These are phyloP conservation scores for Petrolisthes cinctipes DNA, from an alignment of 2,888 invertebrate species.

Conservation along the genomic window DNA sequence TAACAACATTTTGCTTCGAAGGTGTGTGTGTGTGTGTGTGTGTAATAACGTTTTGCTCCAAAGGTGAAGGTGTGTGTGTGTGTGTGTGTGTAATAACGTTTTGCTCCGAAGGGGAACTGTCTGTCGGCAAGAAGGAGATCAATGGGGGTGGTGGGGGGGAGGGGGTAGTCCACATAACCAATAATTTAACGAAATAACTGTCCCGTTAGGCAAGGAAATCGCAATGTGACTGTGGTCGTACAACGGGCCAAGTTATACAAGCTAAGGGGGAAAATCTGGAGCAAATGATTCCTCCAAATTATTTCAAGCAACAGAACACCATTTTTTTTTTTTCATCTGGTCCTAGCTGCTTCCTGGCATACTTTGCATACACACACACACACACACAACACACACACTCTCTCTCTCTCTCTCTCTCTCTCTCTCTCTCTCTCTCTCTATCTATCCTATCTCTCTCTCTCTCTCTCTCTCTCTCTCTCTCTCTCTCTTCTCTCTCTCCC, in stretches of 20 bases:
- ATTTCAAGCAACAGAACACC: too few species aligned
- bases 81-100: background rate
- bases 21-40: background rate
- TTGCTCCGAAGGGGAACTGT: background rate
- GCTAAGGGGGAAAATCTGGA: too few species aligned
- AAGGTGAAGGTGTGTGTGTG: background rate
- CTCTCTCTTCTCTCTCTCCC: background rate
- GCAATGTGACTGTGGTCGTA: too few species aligned
- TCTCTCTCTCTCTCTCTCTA: background rate
- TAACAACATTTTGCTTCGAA: background rate
- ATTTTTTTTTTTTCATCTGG: too few species aligned
- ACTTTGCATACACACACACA: too few species aligned
- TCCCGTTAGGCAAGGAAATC: background rate
- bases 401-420: background rate
- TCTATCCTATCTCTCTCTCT: background rate
- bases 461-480: slow-evolving; percentile 12
- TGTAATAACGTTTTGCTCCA: too few species aligned
- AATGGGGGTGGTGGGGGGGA: background rate
- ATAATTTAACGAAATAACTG: background rate
- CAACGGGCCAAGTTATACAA: too few species aligned
- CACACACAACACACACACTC: background rate
- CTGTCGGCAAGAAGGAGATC: background rate
- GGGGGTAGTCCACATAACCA: background rate
- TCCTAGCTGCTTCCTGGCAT: too few species aligned
- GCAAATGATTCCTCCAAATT: too few species aligned